A percentile compares a stretch with the other conserved stretches of the same genome.
phyloP scores from a whole-genome alignment of 2,888 invertebrate genomes.

The Caenorhabditis plicata region DNA sequence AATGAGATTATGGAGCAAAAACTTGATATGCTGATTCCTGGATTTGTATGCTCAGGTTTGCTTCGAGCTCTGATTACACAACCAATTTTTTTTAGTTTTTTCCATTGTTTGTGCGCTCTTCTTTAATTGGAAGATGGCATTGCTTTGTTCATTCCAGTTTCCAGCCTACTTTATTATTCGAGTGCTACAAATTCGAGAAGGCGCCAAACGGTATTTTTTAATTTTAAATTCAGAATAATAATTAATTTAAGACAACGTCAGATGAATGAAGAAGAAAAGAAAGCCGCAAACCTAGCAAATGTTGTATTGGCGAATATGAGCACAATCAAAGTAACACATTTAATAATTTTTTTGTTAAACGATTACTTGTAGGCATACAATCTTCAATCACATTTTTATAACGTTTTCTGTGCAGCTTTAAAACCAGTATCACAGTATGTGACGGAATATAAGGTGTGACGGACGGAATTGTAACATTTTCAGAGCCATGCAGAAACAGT shows the following conservation, averaged over 20 bases:
- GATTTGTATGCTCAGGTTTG: constrained; percentile 52
- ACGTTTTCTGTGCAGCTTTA: constrained; percentile 55
- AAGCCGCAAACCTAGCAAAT: constrained; percentile 58
- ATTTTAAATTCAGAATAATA: neutral
- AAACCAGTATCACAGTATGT: constrained; percentile 55
- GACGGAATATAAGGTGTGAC: neutral
- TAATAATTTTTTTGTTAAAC: neutral
- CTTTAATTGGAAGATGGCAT: constrained; percentile 62
- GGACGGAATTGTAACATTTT: constrained; percentile 2
- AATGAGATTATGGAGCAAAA: constrained; percentile 62
- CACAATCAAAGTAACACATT: constrained; percentile 52
- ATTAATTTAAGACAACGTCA: constrained; percentile 50
- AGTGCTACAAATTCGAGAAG: constrained; percentile 49
- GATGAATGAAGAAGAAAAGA: constrained; percentile 63
- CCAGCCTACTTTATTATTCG: constrained; percentile 61
- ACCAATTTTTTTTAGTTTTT: constrained; percentile 29
- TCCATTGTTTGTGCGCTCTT: constrained; percentile 52
- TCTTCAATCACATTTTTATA: constrained; percentile 57
- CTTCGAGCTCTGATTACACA: neutral
- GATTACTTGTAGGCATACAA: constrained; percentile 48
- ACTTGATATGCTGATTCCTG: constrained; percentile 59
- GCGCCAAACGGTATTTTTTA: constrained; percentile 33
- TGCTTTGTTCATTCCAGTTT: constrained; percentile 62
- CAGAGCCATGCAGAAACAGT: constrained; percentile 61
- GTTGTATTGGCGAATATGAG: constrained; percentile 62